A percentile compares a stretch with the other conserved stretches of the same genome.
These are phyloP conservation scores for Steatornis caripensis DNA, from an alignment of 2,113 vertebrate species.

Conservation along the genomic window DNA sequence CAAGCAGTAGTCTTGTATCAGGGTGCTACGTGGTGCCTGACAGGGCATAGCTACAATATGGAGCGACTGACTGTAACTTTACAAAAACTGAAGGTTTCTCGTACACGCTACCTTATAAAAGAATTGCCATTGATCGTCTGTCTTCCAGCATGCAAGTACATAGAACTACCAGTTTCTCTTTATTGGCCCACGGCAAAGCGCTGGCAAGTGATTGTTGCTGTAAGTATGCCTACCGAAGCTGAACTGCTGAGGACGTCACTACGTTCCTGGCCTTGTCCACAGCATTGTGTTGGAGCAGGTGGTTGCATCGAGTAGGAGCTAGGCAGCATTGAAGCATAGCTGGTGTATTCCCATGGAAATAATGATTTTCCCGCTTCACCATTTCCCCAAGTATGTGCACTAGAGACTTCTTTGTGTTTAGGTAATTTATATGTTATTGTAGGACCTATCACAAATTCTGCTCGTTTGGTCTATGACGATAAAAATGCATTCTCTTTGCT, in stretches of 20 bases:
- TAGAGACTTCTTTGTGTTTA: neutral
- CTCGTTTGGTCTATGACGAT: neutral
- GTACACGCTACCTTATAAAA: accelerated
- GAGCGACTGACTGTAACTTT: neutral
- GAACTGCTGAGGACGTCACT: neutral
- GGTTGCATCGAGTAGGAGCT: accelerated
- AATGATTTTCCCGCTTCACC: neutral
- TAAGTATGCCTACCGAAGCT: accelerated
- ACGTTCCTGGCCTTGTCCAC: accelerated
- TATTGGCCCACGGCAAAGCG: accelerated
- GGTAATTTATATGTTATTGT: neutral
- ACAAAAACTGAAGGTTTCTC: neutral
- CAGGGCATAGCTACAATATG: accelerated
- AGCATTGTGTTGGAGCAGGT: accelerated
- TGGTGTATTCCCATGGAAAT: neutral
- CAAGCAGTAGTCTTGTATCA: neutral
- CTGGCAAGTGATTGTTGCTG: neutral
- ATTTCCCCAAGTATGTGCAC: neutral
- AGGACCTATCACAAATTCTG: neutral
- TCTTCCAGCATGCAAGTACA: accelerated
- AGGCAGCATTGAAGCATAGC: neutral
- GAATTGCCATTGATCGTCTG: accelerated
- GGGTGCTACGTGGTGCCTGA: neutral
- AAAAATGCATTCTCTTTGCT: neutral
- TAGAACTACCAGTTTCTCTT: neutral